Base-by-base conservation (phyloP, 2,113 vertebrate species). In the Tyto alba region DNA sequence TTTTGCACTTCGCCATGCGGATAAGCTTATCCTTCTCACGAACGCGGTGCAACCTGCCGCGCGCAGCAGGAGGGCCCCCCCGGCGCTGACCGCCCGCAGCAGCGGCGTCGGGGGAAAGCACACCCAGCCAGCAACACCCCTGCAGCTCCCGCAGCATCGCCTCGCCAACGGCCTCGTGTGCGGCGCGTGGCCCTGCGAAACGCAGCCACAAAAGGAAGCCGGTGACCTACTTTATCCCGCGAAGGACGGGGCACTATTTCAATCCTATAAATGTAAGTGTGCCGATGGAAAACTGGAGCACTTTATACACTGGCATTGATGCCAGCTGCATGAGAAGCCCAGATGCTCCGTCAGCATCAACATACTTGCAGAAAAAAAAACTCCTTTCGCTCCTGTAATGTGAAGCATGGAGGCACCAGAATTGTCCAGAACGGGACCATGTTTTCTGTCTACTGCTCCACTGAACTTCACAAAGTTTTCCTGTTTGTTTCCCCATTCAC, bases 151-250 rank as follows among this genome's bases (percentile, higher is more conserved):
- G 3, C 3, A 36, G 19, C 59, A 17, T 22, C 0, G 2, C 76
- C 60, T 43, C 2, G 0, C n/a, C 18, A 6, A 53, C 2, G 48
- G 9, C 21, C 53, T 10, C 0, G 0, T 1, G 45, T 14, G 40
- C 30, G 22, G 36, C 2, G 0, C 1, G 0, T 2, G 23, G 74
- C 18, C 75, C 36, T 7, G 1, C 4, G 48, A 27, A 80, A 48
- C 17, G 18, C 11, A 17, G n/a, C 19, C 59, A 15, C 7, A 1
- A n/a, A 47, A 62, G 40, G 45, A 48, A 48, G 30, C 9, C 2
- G 1, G 60, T 25, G 57, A 52, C 30, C 50, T 26, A 11, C 55
- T 50, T 50, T 13, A 59, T 23, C 13, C 47, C 59, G 22, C 0
- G 1, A 72, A 10, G 19, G 13, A 64, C 2, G 18, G 47, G 60